Evolutionary conservation across 1,140 invertebrate species (phyloP).

Genomic region (Prorops nasuta): DNA sequence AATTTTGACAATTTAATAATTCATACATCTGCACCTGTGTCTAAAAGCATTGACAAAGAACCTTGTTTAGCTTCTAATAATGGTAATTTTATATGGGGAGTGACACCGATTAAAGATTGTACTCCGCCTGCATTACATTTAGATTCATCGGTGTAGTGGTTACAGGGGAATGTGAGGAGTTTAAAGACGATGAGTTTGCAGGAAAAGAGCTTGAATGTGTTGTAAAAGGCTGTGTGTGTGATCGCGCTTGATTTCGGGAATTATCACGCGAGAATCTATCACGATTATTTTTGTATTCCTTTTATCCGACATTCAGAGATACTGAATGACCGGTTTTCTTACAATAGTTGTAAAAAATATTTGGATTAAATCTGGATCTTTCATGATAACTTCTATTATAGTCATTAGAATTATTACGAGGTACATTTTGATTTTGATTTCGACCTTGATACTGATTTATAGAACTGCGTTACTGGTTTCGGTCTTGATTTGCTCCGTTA

Average conservation of each 20-base stretch:
- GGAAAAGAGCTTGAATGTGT: too few relatives aligned
- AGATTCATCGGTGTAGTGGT: conserved; percentile 10
- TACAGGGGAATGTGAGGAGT: conserved; percentile 4
- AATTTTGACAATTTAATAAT: conserved; percentile 12
- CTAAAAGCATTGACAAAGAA: conserved; percentile 6
- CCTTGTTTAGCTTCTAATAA: conserved; percentile 3
- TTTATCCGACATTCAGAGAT: too few relatives aligned
- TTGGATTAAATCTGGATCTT: too few relatives aligned
- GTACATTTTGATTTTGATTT: neutral
- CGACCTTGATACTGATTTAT: conserved; percentile 9
- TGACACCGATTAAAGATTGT: conserved; percentile 4
- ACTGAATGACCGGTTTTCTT: too few relatives aligned
- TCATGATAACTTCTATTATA: too few relatives aligned
- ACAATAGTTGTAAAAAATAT: too few relatives aligned
- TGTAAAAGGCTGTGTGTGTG: too few relatives aligned
- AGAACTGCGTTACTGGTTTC: too few relatives aligned
- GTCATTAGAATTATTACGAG: neutral
- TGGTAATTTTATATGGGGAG: conserved; percentile 3
- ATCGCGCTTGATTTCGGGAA: too few relatives aligned
- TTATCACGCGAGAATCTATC: too few relatives aligned
- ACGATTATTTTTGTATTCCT: too few relatives aligned
- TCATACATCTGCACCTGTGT: conserved; percentile 8
- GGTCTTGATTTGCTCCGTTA: conserved; percentile 8
- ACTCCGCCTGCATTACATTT: neutral
- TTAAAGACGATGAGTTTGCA: too few relatives aligned